Evolutionary conservation across 2,888 invertebrate genomes (phyloP).

Genomic region (Sphaerophoria taeniata): DNA sequence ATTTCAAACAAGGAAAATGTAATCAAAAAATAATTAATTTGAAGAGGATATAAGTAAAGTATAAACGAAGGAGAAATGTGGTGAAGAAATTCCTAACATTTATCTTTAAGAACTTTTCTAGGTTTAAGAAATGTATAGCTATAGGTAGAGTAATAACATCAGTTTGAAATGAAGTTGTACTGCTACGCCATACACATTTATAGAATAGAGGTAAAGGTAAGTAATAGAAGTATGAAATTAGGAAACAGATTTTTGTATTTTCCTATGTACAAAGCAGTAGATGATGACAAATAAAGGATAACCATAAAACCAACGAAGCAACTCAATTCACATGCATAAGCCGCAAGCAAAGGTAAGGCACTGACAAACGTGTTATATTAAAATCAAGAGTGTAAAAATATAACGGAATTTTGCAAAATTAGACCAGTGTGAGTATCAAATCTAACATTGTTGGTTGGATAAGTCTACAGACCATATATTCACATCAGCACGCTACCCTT

Average conservation of each 20-base stretch:
- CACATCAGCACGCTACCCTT: no score
- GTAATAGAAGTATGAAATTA: conserved; percentile 61
- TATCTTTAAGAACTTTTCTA: conserved; percentile 62
- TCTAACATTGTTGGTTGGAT: no score
- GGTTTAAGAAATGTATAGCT: conserved; percentile 19
- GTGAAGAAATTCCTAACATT: conserved; percentile 65
- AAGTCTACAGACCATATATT: no score
- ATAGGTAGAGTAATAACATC: conserved; percentile 57
- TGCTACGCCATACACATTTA: conserved; percentile 27
- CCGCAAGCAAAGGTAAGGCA: not conserved
- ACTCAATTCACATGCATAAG: conserved; percentile 14
- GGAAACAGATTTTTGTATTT: conserved; percentile 76
- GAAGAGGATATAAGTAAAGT: conserved; percentile 17
- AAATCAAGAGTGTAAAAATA: not conserved
- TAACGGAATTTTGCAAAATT: no score
- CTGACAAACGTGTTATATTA: not conserved
- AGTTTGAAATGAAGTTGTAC: conserved; percentile 60
- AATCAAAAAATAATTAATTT: conserved; percentile 57
- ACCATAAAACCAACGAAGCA: conserved; percentile 1
- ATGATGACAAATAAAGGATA: conserved; percentile 47
- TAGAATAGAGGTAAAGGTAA: not conserved
- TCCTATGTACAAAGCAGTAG: conserved; percentile 64
- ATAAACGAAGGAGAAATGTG: conserved; percentile 26
- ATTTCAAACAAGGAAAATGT: conserved; percentile 41
- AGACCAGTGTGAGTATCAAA: no score